Base-by-base conservation (phyloP, 1,140 invertebrate genomes). In the Trichogramma pretiosum region DNA sequence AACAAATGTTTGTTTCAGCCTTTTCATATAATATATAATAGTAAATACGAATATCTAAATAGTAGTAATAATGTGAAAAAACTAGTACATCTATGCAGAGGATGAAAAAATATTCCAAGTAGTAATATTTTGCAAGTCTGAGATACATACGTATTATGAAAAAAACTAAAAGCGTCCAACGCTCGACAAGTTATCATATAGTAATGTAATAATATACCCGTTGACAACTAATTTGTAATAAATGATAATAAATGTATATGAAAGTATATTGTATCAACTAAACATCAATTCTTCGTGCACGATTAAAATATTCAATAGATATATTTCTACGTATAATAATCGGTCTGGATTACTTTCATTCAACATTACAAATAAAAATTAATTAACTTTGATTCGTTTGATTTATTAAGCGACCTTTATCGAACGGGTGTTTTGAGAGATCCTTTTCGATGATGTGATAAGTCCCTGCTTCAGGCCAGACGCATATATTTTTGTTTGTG, bases 1-100 rank as follows among this genome's bases (percentile, higher is more conserved):
- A 16, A 45, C 13, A 21, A n/a, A 40, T n/a, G 32, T n/a, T n/a
- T n/a, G n/a, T n/a, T n/a, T n/a, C n/a, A n/a, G 35, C 19, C 7
- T 33, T 5, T 33, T 7, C 3, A 24, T 36, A 10, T 36, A 36
- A 36, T 36, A 36, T 17, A 18, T 36, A 17, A 36, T 36, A 36
- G 17, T 24, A 41, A 43, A 19, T 43, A 28, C 18, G 34, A 32
- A 18, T 30, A 45, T 32, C 32, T 35, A 35, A 37, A 33, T 7
- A 28, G 11, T n/a, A n/a, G n/a, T n/a, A n/a, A n/a, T n/a, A n/a
- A n/a, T n/a, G n/a, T n/a, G 19, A 23, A 32, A n/a, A n/a, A 50
- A 35, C 41, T 50, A 50, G 44, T 28, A 50, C 42, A 47, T 44
- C 28, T 37, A 48, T 47, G 40, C 34, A 50, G 42, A 41, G 14